phyloP scores from a whole-genome alignment of 1,140 invertebrate genomes.

The Diprion similis region DNA sequence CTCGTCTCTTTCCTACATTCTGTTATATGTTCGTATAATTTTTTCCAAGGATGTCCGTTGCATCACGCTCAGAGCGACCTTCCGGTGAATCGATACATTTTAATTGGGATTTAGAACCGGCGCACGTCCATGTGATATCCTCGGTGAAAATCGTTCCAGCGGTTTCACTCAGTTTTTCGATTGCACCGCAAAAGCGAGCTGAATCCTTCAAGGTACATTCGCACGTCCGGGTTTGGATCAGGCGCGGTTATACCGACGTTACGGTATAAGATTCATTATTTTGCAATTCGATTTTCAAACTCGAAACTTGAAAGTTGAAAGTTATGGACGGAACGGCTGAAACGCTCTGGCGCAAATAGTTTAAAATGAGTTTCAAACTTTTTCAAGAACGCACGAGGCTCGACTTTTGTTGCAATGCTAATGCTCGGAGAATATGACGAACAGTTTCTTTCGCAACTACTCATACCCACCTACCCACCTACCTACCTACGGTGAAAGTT shows the following conservation, averaged over 20 bases:
- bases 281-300: constrained; percentile 1
- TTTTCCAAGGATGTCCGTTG: neutral
- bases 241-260: neutral
- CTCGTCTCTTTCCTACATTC: neutral
- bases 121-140: too few species aligned
- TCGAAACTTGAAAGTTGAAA: neutral
- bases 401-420: constrained; percentile 5
- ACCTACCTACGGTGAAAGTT: too few species aligned
- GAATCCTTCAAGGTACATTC: too few species aligned
- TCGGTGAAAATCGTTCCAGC: too few species aligned
- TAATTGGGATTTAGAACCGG: neutral
- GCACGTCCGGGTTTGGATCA: too few species aligned
- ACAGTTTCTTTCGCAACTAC: neutral
- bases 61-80: neutral
- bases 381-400: neutral
- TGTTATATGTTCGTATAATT: neutral
- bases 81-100: neutral
- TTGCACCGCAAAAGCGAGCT: too few species aligned
- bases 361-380: constrained; percentile 3
- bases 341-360: neutral
- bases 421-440: neutral
- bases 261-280: neutral
- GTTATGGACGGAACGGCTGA: neutral
- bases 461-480: too few species aligned
- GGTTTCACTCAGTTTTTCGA: too few species aligned